A percentile compares a stretch with the other conserved stretches of the same genome.
phyloP scores from a whole-genome alignment of 2,888 invertebrate genomes.

The Tiliacea aurago region DNA sequence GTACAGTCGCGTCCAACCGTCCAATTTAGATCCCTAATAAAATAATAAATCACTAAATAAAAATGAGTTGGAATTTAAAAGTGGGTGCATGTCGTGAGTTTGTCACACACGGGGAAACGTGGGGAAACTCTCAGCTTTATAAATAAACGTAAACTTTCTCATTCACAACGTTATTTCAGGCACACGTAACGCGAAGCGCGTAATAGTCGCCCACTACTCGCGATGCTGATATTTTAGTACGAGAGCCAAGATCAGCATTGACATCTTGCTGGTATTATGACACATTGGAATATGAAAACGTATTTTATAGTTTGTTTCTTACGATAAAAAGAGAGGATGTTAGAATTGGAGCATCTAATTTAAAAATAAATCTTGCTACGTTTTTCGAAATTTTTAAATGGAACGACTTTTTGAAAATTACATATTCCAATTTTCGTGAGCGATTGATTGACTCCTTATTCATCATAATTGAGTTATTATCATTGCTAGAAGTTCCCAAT shows the following conservation, averaged over 20 bases:
- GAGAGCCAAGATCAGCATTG: slow-evolving; percentile 46
- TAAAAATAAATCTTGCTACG: no score
- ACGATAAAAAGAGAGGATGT: neutral
- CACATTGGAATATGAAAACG: slow-evolving; percentile 8
- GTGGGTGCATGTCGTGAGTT: slow-evolving; percentile 36
- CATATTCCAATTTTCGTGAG: neutral
- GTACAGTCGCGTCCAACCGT: slow-evolving; percentile 20
- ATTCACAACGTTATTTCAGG: slow-evolving; percentile 69
- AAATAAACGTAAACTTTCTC: slow-evolving; percentile 63
- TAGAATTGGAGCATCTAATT: neutral
- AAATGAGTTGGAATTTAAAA: slow-evolving; percentile 39
- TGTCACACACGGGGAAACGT: slow-evolving; percentile 49
- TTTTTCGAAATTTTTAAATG: neutral
- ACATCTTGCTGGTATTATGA: slow-evolving; percentile 28
- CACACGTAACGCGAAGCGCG: slow-evolving; percentile 51
- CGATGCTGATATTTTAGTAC: slow-evolving; percentile 34
- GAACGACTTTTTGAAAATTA: neutral
- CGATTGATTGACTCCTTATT: neutral
- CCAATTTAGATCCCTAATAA: neutral
- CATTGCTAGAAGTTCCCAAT: neutral
- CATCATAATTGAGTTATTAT: neutral
- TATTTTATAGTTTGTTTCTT: neutral
- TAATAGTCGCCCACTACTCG: slow-evolving; percentile 60
- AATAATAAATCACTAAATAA: slow-evolving; percentile 45
- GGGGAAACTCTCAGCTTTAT: slow-evolving; percentile 62